Conservation (phyloP, 1,140 invertebrate genomes). For the Drosophila sproati region DNA sequence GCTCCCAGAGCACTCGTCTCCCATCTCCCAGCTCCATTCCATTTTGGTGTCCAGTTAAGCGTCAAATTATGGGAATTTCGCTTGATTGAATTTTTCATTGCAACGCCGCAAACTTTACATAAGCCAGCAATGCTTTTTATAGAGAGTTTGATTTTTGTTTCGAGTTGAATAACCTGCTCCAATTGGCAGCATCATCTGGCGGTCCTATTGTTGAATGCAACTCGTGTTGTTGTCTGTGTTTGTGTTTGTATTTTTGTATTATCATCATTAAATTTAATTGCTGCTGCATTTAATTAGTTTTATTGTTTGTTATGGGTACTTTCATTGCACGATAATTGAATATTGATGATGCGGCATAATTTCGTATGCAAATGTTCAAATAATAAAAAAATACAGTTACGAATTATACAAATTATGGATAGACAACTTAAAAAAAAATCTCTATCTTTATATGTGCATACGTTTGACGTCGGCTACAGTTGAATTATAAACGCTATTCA, state of each 20-base stretch:
- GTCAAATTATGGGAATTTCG: slow-evolving; percentile 83
- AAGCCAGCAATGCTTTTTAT: slow-evolving; percentile 34
- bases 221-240: background rate
- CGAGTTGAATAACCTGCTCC: slow-evolving; percentile 69
- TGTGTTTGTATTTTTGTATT: background rate
- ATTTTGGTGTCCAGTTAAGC: slow-evolving; percentile 78
- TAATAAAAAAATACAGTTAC: background rate
- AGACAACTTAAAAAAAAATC: background rate
- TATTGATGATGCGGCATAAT: slow-evolving; percentile 59
- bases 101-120: slow-evolving; percentile 60
- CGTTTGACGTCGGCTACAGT: background rate
- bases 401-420: slow-evolving; percentile 2
- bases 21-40: slow-evolving; percentile 40
- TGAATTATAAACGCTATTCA: slow-evolving; percentile 55
- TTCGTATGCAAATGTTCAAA: slow-evolving; percentile 46
- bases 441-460: background rate
- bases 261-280: slow-evolving; percentile 49
- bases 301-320: slow-evolving; percentile 36
- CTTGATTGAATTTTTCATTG: slow-evolving; percentile 80
- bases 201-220: slow-evolving; percentile 4
- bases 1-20: slow-evolving; percentile 27
- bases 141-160: slow-evolving; percentile 7
- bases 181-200: slow-evolving; percentile 28
- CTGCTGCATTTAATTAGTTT: slow-evolving; percentile 47
- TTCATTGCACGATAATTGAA: slow-evolving; percentile 51